Conservation (phyloP, 2,888 invertebrate species). For the Caenorhabditis sp. region DNA sequence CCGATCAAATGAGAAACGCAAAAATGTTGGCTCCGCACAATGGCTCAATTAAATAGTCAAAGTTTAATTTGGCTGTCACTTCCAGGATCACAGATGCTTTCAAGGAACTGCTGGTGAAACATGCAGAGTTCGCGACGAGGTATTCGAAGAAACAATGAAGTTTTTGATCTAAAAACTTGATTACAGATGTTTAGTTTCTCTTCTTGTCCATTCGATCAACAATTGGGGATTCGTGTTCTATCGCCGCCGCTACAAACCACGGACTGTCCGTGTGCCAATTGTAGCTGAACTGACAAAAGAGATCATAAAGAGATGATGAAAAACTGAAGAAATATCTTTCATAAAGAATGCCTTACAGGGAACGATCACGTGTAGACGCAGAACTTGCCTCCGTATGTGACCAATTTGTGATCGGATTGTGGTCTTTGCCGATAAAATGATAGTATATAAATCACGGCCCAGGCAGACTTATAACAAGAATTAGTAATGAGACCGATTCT, state of each 20-base stretch:
- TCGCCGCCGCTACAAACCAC: no score
- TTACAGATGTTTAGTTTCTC: not conserved
- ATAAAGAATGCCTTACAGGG: not conserved
- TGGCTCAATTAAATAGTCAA: constrained; percentile 1
- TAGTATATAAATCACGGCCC: not conserved
- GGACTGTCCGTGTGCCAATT: no score
- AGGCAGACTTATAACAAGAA: not conserved
- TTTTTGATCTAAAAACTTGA: not conserved
- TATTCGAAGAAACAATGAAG: not conserved
- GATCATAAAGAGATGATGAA: no score
- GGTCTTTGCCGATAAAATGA: not conserved
- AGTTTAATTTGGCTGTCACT: constrained; percentile 14
- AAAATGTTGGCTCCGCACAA: constrained; percentile 15
- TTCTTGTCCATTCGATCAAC: constrained; percentile 16
- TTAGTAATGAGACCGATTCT: not conserved
- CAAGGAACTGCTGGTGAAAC: constrained; percentile 8
- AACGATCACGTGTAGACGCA: not conserved
- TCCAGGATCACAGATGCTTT: not conserved
- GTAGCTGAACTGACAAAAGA: no score
- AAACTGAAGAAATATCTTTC: no score
- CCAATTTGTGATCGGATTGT: not conserved
- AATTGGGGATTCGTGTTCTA: no score
- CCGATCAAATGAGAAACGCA: constrained; percentile 30
- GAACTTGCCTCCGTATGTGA: not conserved
- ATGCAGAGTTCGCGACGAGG: constrained; percentile 36